These are phyloP conservation scores for Sarcophaga rosellei DNA, from an alignment of 2,888 invertebrate species.

Conservation along the genomic window DNA sequence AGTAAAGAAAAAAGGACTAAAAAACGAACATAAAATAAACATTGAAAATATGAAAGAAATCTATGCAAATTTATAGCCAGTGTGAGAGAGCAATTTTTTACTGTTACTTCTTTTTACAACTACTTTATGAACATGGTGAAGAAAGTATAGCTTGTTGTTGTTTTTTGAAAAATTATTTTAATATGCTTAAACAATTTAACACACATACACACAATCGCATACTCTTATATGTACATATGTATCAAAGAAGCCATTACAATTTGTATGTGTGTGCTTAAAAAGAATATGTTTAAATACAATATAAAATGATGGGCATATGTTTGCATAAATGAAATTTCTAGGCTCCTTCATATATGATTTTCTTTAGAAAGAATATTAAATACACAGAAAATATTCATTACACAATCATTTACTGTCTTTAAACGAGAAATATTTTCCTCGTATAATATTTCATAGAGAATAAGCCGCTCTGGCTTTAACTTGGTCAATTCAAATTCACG, in stretches of 20 bases:
- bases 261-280: background rate
- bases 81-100: background rate
- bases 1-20: constrained; percentile 39
- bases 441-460: too few relatives aligned
- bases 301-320: background rate
- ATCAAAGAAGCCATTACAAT: background rate
- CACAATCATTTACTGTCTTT: too few relatives aligned
- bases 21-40: constrained; percentile 35
- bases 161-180: constrained; percentile 60
- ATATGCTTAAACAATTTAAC: constrained; percentile 58
- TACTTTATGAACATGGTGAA: background rate
- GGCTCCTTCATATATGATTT: background rate
- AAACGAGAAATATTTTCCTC: too few relatives aligned
- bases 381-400: too few relatives aligned
- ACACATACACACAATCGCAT: background rate
- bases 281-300: background rate
- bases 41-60: constrained; percentile 40
- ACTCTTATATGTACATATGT: background rate
- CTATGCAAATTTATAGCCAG: constrained; percentile 53
- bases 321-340: background rate
- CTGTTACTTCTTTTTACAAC: background rate
- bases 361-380: background rate
- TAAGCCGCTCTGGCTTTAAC: too few relatives aligned
- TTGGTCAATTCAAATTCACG: too few relatives aligned
- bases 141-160: constrained; percentile 6